Base-by-base conservation (phyloP, 37 sponge, comb jelly and placozoan species). In the Hexactinellida sp. region DNA sequence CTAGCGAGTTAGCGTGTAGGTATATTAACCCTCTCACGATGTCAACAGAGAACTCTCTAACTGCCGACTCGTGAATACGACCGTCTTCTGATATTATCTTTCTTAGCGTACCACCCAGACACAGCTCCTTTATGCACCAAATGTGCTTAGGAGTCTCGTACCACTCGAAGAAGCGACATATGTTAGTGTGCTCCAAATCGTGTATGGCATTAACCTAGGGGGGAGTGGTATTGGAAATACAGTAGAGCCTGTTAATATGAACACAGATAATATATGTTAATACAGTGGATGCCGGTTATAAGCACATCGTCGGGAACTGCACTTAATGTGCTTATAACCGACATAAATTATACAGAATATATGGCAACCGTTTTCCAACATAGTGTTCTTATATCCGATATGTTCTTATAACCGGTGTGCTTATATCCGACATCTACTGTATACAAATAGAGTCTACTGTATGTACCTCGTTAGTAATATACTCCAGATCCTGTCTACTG, bases 81-180 rank as follows among this genome's bases (percentile, higher is more conserved):
- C 91, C 89, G 86, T 92, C 93, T 83, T 88, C 89, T 28, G 85
- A 86, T 55, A 90, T 76, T 0, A 92, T 76, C 35, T 87, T 87
- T 36, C 54, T 83, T 32, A 92, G 87, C 0, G 91, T 89, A 24
- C 93, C 91, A 30, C 89, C 93, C 32, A 63, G 54, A 82, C 89
- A 91, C 36, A 93, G 85, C 54, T 93, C 91, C 32, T 86, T 89
- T 16, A 93, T 90, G 13, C 89, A 52, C 93, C 93, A 93, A 36
- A 93, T 84, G 38, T 93, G 93, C 82, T 90, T 84, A 0, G 91
- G 85, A 1, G 93, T 90, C 54, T 90, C 89, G 82, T 93, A 93
- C 93, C 93, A 93, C 39, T 93, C 93, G 21, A 54, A 37, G 39
- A 93, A 93, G 55, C 55, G 37, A 0, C 89, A 55, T 21, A 93